Conservation (phyloP, 2,797 vertebrate species). For the Vipera ursinii region DNA sequence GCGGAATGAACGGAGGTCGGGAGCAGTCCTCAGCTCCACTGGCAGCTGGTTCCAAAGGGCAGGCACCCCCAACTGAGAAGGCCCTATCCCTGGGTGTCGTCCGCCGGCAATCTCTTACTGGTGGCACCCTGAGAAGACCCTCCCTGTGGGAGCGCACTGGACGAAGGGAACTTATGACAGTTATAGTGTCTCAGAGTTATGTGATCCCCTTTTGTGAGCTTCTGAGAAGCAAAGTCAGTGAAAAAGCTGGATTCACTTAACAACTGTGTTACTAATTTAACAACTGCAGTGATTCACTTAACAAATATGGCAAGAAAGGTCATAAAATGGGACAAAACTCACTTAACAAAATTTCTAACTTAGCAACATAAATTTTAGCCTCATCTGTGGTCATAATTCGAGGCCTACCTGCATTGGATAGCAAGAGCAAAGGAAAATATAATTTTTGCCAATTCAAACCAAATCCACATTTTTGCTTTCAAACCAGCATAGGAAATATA, state of each 20-base stretch:
- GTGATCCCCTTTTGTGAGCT: not conserved
- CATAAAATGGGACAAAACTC: not conserved
- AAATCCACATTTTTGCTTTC: not conserved
- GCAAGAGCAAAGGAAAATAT: not conserved
- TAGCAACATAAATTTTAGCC: not conserved
- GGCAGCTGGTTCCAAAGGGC: too few species aligned
- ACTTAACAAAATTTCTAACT: not conserved
- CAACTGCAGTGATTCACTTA: not conserved
- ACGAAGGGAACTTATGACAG: too few species aligned
- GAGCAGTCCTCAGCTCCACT: too few species aligned
- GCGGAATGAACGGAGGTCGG: too few species aligned
- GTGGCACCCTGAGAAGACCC: too few species aligned
- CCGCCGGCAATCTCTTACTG: too few species aligned
- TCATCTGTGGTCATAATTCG: not conserved
- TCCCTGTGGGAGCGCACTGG: too few species aligned
- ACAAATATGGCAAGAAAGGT: not conserved
- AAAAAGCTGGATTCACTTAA: not conserved
- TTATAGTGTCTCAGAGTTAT: not conserved
- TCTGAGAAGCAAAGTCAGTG: not conserved
- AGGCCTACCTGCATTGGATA: not conserved
- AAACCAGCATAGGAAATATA: not conserved
- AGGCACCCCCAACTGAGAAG: too few species aligned
- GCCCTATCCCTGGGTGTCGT: too few species aligned
- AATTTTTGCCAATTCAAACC: not conserved
- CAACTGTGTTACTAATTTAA: not conserved